Percentiles rank a stretch among this genome's conserved stretches.
These are phyloP conservation scores for Trachymyrmex septentrionalis DNA, from an alignment of 1,140 invertebrate species.

Conservation along the genomic window DNA sequence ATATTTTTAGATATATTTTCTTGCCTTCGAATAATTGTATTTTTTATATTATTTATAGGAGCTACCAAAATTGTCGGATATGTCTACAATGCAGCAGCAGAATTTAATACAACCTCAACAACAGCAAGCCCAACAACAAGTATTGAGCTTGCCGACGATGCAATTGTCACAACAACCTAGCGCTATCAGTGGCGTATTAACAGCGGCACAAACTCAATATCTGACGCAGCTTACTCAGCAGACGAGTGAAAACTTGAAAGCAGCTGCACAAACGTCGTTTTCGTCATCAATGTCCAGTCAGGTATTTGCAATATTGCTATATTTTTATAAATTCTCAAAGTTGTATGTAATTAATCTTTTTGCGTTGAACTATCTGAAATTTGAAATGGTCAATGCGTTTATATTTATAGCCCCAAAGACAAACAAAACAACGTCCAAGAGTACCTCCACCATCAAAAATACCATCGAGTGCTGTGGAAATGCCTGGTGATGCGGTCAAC, in stretches of 20 bases:
- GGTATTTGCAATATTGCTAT: slow-evolving; percentile 68
- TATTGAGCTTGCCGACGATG: slow-evolving; percentile 83
- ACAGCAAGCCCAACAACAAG: slow-evolving; percentile 78
- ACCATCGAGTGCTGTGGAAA: slow-evolving; percentile 97
- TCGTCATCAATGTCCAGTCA: slow-evolving; percentile 82
- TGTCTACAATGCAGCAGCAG: slow-evolving; percentile 77
- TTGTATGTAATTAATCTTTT: neutral
- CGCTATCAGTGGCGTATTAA: slow-evolving; percentile 85
- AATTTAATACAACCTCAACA: slow-evolving; percentile 80
- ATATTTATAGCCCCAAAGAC: slow-evolving; percentile 86
- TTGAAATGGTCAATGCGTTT: neutral
- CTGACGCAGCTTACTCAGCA: slow-evolving; percentile 90
- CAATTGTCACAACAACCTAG: slow-evolving; percentile 83
- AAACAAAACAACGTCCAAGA: slow-evolving; percentile 92
- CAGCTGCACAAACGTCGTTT: slow-evolving; percentile 86
- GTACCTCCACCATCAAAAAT: slow-evolving; percentile 97
- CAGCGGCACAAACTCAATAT: slow-evolving; percentile 91
- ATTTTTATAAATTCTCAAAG: neutral
- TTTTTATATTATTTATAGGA: slow-evolving; percentile 71
- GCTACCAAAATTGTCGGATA: slow-evolving; percentile 80
- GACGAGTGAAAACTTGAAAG: slow-evolving; percentile 89
- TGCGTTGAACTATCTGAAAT: neutral
- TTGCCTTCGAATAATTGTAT: neutral
- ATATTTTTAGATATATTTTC: neutral
- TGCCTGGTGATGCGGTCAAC: slow-evolving; percentile 94